A percentile compares a stretch with the other conserved stretches of the same genome.
phyloP scores from a whole-genome alignment of 2,888 invertebrate species.

The Invenusta paracnida region DNA sequence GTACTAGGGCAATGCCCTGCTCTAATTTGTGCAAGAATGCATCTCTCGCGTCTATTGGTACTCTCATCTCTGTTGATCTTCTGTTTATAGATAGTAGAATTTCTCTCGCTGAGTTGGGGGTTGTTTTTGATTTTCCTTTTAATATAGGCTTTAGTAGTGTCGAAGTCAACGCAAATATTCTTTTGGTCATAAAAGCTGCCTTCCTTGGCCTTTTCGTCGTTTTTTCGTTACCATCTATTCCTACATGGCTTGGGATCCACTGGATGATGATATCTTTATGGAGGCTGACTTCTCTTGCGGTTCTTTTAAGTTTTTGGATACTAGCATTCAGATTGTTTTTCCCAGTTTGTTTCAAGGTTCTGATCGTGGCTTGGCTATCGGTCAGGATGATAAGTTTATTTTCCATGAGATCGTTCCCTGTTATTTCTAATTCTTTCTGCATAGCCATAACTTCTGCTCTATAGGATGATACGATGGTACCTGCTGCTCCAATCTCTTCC shows the following conservation, averaged over 20 bases:
- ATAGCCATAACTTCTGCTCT: conserved; percentile 14
- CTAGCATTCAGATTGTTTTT: background rate
- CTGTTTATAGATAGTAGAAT: background rate
- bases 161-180: background rate
- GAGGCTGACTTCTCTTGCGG: background rate
- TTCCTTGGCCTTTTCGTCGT: background rate
- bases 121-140: background rate
- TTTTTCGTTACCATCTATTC: background rate
- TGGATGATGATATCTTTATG: background rate
- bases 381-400: background rate
- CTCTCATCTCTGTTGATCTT: background rate
- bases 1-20: background rate
- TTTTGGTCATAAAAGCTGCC: background rate
- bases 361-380: background rate
- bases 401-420: background rate
- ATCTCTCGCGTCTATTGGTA: background rate
- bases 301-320: background rate
- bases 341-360: background rate
- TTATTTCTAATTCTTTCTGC: conserved; percentile 3
- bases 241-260: background rate
- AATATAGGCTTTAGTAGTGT: background rate
- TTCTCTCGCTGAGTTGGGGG: background rate
- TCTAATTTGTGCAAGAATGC: background rate
- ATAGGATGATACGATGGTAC: background rate
- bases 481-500: background rate